phyloP scores from a whole-genome alignment of 1,140 invertebrate species.

The Cotesia vestalis region DNA sequence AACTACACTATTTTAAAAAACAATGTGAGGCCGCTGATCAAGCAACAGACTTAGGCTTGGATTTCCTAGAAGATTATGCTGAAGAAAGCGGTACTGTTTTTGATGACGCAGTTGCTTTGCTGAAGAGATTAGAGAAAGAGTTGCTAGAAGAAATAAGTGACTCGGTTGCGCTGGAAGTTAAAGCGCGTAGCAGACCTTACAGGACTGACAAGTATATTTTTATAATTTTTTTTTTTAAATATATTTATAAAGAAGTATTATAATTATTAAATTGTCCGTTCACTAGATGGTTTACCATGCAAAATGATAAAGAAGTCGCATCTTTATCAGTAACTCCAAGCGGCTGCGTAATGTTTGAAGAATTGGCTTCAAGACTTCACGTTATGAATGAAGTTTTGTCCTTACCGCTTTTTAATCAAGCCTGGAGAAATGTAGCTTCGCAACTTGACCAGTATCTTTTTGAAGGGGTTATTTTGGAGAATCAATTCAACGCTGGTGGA shows the following conservation, averaged over 20 bases:
- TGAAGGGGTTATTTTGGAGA: constrained; percentile 79
- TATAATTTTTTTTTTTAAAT: background rate
- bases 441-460: constrained; percentile 80
- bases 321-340: constrained; percentile 70
- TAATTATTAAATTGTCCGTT: constrained; percentile 25
- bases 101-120: constrained; percentile 74
- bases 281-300: constrained; percentile 75
- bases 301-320: constrained; percentile 69
- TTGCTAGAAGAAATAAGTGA: constrained; percentile 74
- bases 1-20: constrained; percentile 79
- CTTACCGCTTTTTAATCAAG: constrained; percentile 70
- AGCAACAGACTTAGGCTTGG: constrained; percentile 50
- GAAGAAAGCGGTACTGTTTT: constrained; percentile 78
- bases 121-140: constrained; percentile 75
- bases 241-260: constrained; percentile 43
- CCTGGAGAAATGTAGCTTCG: constrained; percentile 74
- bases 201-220: constrained; percentile 75
- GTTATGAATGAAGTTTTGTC: constrained; percentile 70
- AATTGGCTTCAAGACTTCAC: constrained; percentile 68
- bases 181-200: constrained; percentile 78
- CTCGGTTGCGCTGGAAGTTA: constrained; percentile 79
- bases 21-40: constrained; percentile 69
- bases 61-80: constrained; percentile 55
- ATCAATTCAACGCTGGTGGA: constrained; percentile 83
- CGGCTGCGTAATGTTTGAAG: constrained; percentile 78